phyloP scores from a whole-genome alignment of 2,888 invertebrate genomes.

The Chorisops tibialis region DNA sequence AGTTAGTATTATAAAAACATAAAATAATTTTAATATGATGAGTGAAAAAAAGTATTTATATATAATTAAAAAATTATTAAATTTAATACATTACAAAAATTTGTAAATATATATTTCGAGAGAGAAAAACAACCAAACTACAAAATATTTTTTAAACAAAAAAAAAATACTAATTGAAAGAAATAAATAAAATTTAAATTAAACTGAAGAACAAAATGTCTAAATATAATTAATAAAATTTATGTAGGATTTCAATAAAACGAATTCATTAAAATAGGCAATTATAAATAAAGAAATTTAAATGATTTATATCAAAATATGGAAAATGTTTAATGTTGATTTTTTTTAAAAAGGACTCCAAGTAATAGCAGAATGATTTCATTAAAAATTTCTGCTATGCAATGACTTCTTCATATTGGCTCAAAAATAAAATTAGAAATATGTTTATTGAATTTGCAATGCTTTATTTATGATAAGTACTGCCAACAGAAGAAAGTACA shows the following conservation, averaged over 20 bases:
- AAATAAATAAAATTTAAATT: not conserved
- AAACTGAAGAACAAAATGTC: not conserved
- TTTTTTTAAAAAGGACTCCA: not conserved
- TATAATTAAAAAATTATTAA: not conserved
- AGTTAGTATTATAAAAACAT: not conserved
- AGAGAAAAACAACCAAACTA: not conserved
- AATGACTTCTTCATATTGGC: too few species aligned
- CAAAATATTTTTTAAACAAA: too few species aligned
- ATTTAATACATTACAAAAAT: not conserved
- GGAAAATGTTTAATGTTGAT: slow-evolving; percentile 12
- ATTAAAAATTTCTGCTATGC: not conserved
- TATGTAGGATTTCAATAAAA: not conserved
- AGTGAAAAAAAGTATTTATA: not conserved
- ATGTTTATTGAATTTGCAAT: not conserved
- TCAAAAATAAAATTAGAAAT: not conserved
- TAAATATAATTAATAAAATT: not conserved
- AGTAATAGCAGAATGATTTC: not conserved
- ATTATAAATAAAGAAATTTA: slow-evolving; percentile 1
- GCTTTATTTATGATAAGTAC: not conserved
- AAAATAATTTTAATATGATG: not conserved
- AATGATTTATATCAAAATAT: not conserved
- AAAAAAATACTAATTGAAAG: too few species aligned
- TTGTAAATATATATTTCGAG: not conserved
- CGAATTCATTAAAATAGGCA: slow-evolving; percentile 1
- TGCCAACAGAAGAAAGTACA: too few species aligned